phyloP scores from a whole-genome alignment of 1,140 invertebrate species.

The Cyrtorhinus lividipennis region DNA sequence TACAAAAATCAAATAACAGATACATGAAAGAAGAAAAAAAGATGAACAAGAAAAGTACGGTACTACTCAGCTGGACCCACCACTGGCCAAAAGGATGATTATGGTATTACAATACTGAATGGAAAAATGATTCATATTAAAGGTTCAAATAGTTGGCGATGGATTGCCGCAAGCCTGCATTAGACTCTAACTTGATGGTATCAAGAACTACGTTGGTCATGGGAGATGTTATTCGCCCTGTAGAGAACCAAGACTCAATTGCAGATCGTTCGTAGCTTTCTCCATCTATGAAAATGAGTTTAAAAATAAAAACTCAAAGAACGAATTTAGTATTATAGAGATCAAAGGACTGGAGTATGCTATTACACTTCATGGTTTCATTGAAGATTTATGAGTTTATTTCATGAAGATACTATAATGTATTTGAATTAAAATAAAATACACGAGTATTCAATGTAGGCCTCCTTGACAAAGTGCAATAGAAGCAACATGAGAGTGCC shows the following conservation, averaged over 20 bases:
- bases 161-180: conserved; percentile 29
- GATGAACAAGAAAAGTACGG: too few relatives aligned
- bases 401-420: background rate
- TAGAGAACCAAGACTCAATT: conserved; percentile 58
- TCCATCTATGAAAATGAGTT: conserved; percentile 41
- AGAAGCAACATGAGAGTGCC: too few relatives aligned
- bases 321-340: too few relatives aligned
- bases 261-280: conserved; percentile 61
- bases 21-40: too few relatives aligned
- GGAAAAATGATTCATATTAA: background rate
- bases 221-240: conserved; percentile 54
- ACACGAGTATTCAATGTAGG: background rate
- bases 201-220: conserved; percentile 53
- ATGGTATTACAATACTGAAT: background rate
- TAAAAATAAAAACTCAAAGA: conserved; percentile 6
- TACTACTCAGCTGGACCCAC: too few relatives aligned
- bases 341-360: too few relatives aligned
- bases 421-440: background rate
- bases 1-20: too few relatives aligned
- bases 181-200: conserved; percentile 41
- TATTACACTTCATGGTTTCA: too few relatives aligned
- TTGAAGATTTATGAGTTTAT: background rate
- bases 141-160: background rate
- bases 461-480: too few relatives aligned
- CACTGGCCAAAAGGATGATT: too few relatives aligned